Percentiles rank a stretch among this genome's conserved stretches.
These are phyloP conservation scores for Ganaspis brasiliensis DNA, from an alignment of 2,888 invertebrate species.

Conservation along the genomic window DNA sequence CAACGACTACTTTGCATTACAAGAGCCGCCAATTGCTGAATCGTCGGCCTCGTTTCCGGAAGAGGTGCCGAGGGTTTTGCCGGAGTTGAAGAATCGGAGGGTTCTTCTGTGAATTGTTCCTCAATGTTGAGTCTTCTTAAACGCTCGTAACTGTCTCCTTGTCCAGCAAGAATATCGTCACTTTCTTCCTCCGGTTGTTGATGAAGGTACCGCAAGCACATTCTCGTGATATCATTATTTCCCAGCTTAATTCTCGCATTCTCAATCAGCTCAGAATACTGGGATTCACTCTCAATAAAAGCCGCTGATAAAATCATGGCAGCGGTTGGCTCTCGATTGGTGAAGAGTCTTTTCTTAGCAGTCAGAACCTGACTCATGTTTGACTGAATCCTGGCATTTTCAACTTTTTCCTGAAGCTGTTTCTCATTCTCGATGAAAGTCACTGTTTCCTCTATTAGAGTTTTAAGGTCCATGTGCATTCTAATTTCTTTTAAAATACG, in stretches of 20 bases:
- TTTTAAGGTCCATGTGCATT: constrained; percentile 60
- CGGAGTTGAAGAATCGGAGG: constrained; percentile 76
- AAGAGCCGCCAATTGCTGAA: constrained; percentile 75
- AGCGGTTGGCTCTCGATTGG: constrained; percentile 68
- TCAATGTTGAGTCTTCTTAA: constrained; percentile 67
- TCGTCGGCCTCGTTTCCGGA: constrained; percentile 71
- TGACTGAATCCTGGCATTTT: constrained; percentile 69
- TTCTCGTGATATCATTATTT: constrained; percentile 46
- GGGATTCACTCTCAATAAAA: constrained; percentile 75
- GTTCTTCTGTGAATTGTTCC: constrained; percentile 60
- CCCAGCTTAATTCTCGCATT: constrained; percentile 58
- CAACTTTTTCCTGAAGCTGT: constrained; percentile 70
- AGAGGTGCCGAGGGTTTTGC: constrained; percentile 66
- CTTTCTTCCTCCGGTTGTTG: constrained; percentile 1
- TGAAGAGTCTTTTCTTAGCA: constrained; percentile 68
- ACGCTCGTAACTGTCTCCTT: constrained; percentile 74
- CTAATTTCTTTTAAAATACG: constrained; percentile 73
- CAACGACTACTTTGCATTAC: constrained; percentile 79
- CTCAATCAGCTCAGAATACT: constrained; percentile 59
- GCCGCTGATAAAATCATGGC: constrained; percentile 73
- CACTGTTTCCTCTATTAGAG: constrained; percentile 70
- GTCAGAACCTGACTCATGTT: constrained; percentile 64
- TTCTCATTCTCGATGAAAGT: constrained; percentile 73
- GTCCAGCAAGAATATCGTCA: constrained; percentile 71
- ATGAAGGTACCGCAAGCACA: constrained; percentile 51